Conservation (phyloP, 2,797 vertebrate species). For the Neosalanx taihuensis region DNA sequence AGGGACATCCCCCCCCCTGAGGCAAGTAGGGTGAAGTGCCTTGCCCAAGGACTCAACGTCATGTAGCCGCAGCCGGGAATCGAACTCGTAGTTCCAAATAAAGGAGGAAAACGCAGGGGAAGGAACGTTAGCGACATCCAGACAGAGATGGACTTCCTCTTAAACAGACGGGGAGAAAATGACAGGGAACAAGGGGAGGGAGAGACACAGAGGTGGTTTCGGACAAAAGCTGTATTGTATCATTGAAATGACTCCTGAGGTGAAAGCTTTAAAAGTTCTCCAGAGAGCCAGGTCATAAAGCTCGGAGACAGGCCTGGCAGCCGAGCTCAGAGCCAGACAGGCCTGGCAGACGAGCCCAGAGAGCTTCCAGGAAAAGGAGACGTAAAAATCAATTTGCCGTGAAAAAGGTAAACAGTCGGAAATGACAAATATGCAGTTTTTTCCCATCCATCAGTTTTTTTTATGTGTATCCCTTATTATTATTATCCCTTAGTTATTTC, state of each 20-base stretch:
- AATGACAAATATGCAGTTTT: slow-evolving; percentile 79
- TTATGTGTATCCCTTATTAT: slow-evolving; percentile 42
- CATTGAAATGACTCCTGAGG: slow-evolving; percentile 76
- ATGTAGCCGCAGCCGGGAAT: too few relatives aligned
- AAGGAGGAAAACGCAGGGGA: slow-evolving; percentile 16
- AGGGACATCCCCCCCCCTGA: too few relatives aligned
- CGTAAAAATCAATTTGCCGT: slow-evolving; percentile 82
- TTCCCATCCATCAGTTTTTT: slow-evolving; percentile 55
- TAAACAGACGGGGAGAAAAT: neutral
- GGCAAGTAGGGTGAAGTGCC: too few relatives aligned
- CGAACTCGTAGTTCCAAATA: neutral
- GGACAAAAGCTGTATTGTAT: slow-evolving; percentile 83
- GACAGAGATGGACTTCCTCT: slow-evolving; percentile 9
- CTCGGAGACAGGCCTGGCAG: slow-evolving; percentile 72
- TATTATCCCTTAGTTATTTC: slow-evolving; percentile 56
- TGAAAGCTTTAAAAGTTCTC: slow-evolving; percentile 79
- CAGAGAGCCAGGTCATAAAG: slow-evolving; percentile 76
- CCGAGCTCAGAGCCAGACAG: slow-evolving; percentile 46
- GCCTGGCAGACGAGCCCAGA: slow-evolving; percentile 47
- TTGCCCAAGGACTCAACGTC: too few relatives aligned
- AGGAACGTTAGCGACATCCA: slow-evolving; percentile 35
- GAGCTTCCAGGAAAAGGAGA: slow-evolving; percentile 82
- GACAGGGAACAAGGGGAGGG: slow-evolving; percentile 49
- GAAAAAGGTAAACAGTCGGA: slow-evolving; percentile 82
- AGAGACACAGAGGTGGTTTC: slow-evolving; percentile 60